Evolutionary conservation across 2,888 invertebrate genomes (phyloP), one percentile per base, ranked within the genome.

Genomic region (Philonicus albiceps): DNA sequence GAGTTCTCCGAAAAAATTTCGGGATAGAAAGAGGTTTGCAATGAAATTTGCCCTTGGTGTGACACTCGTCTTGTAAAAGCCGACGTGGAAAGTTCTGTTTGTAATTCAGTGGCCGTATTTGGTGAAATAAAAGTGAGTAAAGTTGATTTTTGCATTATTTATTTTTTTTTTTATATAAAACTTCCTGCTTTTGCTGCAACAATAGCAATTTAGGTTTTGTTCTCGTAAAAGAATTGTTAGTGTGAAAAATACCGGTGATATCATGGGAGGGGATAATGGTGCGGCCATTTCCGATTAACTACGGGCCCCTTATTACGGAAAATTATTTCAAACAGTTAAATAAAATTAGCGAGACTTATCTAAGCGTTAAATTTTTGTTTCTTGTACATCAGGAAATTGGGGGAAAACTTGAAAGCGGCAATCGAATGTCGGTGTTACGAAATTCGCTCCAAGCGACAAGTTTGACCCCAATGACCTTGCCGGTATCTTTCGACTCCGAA

Each of bases 11-110:
- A 49, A 49, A 49, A 49, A 49, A n/a, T 49, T 49, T 49, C n/a
- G n/a, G 49, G 49, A 49, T 6, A 6, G n/a, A 49, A 49, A 19
- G 49, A 49, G 49, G 16, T 16, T 49, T 49, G 49, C 49, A 2
- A 49, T 6, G 64, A 64, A 43, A 85, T 87, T 86, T 87, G 87
- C 88, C 88, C 88, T 88, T 88, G 88, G 84, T 87, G 83, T 87
- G 88, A 88, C 88, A 88, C 87, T 88, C 87, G 75, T 76, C 86
- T 86, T 87, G 49, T 85, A 31, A 49, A 84, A 85, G 84, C 78
- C 86, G 73, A 73, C 78, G 86, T 87, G 87, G 78, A 31, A 30
- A 86, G 86, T 88, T 74, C 74, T 86, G 83, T 64, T 74, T 86
- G 85, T 30, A 37, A 13, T 64, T 19, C 22, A 27, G 64, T 64